Percentiles rank a stretch among this genome's conserved stretches.
Evolutionary conservation across 2,113 vertebrate species (phyloP).

Genomic region (Oriolus oriolus): DNA sequence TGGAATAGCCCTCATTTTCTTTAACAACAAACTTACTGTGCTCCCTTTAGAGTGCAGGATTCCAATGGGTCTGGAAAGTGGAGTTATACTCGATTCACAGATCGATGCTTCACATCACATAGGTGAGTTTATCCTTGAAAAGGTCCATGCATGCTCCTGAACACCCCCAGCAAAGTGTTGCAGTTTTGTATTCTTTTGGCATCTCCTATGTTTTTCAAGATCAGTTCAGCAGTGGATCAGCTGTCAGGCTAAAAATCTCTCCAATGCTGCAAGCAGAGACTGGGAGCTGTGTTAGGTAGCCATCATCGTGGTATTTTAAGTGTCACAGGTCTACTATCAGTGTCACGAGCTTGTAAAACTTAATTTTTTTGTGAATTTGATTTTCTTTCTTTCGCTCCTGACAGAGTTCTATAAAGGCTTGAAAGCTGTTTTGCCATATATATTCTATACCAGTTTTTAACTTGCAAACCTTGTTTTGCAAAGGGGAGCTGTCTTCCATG

Average conservation of each 20-base stretch:
- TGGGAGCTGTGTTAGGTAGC: neutral
- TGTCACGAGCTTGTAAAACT: neutral
- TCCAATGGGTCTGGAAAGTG: conserved; percentile 83
- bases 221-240: neutral
- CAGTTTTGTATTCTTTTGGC: neutral
- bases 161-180: neutral
- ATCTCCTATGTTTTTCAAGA: neutral
- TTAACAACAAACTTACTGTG: neutral
- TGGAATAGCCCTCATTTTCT: neutral
- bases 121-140: conserved; percentile 67
- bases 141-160: neutral
- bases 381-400: neutral
- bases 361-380: neutral
- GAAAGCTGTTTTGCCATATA: neutral
- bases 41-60: conserved; percentile 77
- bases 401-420: neutral
- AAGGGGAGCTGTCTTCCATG: neutral
- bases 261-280: neutral
- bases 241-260: neutral
- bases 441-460: neutral
- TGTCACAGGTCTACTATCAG: neutral
- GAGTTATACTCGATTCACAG: conserved; percentile 79
- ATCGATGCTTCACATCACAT: conserved; percentile 77
- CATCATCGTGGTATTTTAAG: neutral
- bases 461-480: neutral